These are phyloP conservation scores for Potamilus streckersoni DNA, from an alignment of 1,140 invertebrate species.

Conservation along the genomic window DNA sequence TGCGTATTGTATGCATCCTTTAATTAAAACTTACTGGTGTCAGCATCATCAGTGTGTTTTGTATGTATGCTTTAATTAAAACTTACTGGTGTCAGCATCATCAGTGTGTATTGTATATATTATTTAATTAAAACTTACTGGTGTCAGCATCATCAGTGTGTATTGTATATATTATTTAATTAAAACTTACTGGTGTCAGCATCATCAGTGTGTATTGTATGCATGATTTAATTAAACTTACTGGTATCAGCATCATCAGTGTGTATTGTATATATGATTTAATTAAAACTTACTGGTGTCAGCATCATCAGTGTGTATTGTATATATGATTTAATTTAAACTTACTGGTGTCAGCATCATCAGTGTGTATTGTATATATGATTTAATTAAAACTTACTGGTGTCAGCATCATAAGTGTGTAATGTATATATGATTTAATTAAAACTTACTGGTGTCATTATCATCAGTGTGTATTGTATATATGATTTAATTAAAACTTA, in stretches of 20 bases:
- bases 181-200: constrained; percentile 69
- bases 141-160: constrained; percentile 80
- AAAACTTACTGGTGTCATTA: constrained; percentile 71
- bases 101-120: constrained; percentile 75
- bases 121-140: constrained; percentile 36
- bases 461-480: constrained; percentile 77
- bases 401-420: constrained; percentile 82
- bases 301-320: constrained; percentile 82
- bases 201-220: constrained; percentile 79
- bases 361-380: constrained; percentile 75
- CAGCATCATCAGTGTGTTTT: constrained; percentile 81
- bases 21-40: constrained; percentile 54
- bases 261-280: constrained; percentile 72
- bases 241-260: constrained; percentile 77
- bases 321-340: too few relatives aligned
- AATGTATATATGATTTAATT: constrained; percentile 48
- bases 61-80: too few relatives aligned
- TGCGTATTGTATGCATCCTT: constrained; percentile 71
- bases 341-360: constrained; percentile 74
- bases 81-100: constrained; percentile 74
- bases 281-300: constrained; percentile 55
- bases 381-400: constrained; percentile 37
- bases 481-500: constrained; percentile 16
- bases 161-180: constrained; percentile 65
- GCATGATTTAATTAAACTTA: constrained; percentile 16